These are phyloP conservation scores for Dinoponera quadriceps DNA, from an alignment of 1,140 invertebrate species.

Conservation along the genomic window DNA sequence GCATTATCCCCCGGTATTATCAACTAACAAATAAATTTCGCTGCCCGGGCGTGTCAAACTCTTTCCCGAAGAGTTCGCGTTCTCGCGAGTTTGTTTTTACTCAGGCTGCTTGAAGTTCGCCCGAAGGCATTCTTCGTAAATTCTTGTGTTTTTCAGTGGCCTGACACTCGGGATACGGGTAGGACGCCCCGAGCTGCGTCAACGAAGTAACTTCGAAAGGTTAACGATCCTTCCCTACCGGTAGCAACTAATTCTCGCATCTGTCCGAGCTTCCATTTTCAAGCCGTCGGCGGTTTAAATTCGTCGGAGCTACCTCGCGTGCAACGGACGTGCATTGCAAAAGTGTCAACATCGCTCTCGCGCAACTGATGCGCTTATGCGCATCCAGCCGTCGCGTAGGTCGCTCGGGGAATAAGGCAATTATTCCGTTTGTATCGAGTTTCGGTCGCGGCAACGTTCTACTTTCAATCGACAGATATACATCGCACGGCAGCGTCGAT, in stretches of 20 bases:
- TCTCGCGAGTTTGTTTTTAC: conserved; percentile 26
- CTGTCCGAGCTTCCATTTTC: conserved; percentile 19
- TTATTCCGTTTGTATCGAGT: conserved; percentile 67
- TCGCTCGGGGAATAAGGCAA: conserved; percentile 61
- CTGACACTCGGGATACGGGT: neutral
- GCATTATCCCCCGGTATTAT: neutral
- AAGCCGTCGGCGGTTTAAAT: conserved; percentile 26
- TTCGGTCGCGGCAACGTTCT: conserved; percentile 30
- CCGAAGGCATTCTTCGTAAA: conserved; percentile 56
- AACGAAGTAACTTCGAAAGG: conserved; percentile 46
- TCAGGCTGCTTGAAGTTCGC: conserved; percentile 33
- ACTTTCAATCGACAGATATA: conserved; percentile 34
- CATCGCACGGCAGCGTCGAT: neutral
- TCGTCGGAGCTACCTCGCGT: conserved; percentile 7
- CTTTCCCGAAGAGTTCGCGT: conserved; percentile 21
- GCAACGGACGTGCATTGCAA: conserved; percentile 7
- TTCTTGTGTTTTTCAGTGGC: conserved; percentile 53
- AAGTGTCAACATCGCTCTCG: conserved; percentile 37
- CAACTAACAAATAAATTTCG: conserved; percentile 22
- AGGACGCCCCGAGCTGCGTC: conserved; percentile 36
- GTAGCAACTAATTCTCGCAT: conserved; percentile 43
- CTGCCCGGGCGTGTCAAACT: neutral
- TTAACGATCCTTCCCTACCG: conserved; percentile 35
- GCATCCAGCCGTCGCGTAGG: neutral
- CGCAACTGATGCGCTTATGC: neutral